Percentiles rank a stretch among this genome's conserved stretches.
These are phyloP conservation scores for Zaprionus bogoriensis DNA, from an alignment of 2,888 invertebrate genomes.

Conservation along the genomic window DNA sequence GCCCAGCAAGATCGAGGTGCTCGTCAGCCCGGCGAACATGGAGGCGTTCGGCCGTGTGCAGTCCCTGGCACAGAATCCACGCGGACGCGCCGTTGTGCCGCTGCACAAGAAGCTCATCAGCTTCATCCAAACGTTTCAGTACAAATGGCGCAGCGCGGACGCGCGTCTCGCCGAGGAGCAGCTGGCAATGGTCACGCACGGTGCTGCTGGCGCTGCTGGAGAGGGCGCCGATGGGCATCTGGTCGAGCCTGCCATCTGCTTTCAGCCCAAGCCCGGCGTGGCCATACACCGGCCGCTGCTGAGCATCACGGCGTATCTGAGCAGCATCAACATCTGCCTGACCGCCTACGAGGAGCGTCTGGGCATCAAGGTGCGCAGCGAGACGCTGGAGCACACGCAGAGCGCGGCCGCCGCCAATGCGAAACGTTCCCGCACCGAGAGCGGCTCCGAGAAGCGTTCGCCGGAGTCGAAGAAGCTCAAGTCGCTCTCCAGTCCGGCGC, in stretches of 20 bases:
- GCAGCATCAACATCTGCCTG: slow-evolving; percentile 90
- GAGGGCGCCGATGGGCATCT: background rate
- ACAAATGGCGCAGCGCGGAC: slow-evolving; percentile 88
- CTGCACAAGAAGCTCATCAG: slow-evolving; percentile 89
- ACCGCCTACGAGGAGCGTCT: slow-evolving; percentile 89
- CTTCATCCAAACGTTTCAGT: slow-evolving; percentile 88
- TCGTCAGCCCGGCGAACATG: slow-evolving; percentile 90
- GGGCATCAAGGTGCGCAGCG: slow-evolving; percentile 84
- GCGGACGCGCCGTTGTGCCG: slow-evolving; percentile 88
- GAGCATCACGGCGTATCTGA: slow-evolving; percentile 89
- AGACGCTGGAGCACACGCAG: slow-evolving; percentile 79
- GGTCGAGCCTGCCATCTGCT: slow-evolving; percentile 77
- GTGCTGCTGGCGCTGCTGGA: too few relatives aligned
- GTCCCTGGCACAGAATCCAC: slow-evolving; percentile 94
- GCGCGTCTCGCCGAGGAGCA: slow-evolving; percentile 73
- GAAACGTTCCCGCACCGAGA: slow-evolving; percentile 85
- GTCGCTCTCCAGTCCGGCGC: slow-evolving; percentile 40
- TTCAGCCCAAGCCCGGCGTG: slow-evolving; percentile 85
- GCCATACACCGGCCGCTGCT: slow-evolving; percentile 88
- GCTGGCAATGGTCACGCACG: slow-evolving; percentile 8
- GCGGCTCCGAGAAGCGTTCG: slow-evolving; percentile 85
- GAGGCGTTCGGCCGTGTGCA: slow-evolving; percentile 93
- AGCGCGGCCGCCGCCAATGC: slow-evolving; percentile 43
- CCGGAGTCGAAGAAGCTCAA: slow-evolving; percentile 84
- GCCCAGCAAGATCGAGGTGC: slow-evolving; percentile 90